Conservation (phyloP, 2,797 vertebrate species). For the Buceros bicornis region DNA sequence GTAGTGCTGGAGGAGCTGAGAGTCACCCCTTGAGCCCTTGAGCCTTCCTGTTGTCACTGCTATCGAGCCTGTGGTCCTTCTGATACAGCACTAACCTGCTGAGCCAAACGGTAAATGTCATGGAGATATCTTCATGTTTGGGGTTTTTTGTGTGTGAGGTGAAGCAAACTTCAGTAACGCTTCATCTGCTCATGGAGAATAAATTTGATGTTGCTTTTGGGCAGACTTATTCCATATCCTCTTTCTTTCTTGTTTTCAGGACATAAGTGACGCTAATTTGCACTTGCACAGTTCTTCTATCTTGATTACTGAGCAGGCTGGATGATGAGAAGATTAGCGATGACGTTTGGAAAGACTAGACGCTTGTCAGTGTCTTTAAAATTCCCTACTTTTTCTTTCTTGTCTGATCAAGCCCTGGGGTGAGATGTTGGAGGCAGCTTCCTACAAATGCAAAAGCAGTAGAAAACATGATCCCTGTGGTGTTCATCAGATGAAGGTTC, state of each 20-base stretch:
- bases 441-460: neutral
- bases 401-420: neutral
- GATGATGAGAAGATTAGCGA: neutral
- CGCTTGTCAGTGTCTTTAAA: neutral
- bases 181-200: neutral
- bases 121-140: neutral
- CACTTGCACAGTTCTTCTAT: neutral
- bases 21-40: neutral
- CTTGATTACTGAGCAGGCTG: neutral
- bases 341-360: slow-evolving; percentile 24
- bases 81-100: neutral
- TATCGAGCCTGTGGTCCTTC: neutral
- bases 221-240: neutral
- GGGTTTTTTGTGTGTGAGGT: neutral
- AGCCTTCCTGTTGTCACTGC: neutral
- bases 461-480: neutral
- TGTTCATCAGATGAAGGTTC: neutral
- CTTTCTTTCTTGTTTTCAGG: slow-evolving; percentile 10
- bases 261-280: slow-evolving; percentile 44
- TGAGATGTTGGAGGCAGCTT: neutral
- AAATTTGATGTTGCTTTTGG: slow-evolving; percentile 28
- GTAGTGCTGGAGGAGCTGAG: neutral
- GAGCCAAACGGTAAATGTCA: neutral
- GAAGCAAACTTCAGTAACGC: neutral
- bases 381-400: neutral